A percentile compares a stretch with the other conserved stretches of the same genome.
Conservation (phyloP, 2,113 vertebrate species). For the Chaetops frenatus region DNA sequence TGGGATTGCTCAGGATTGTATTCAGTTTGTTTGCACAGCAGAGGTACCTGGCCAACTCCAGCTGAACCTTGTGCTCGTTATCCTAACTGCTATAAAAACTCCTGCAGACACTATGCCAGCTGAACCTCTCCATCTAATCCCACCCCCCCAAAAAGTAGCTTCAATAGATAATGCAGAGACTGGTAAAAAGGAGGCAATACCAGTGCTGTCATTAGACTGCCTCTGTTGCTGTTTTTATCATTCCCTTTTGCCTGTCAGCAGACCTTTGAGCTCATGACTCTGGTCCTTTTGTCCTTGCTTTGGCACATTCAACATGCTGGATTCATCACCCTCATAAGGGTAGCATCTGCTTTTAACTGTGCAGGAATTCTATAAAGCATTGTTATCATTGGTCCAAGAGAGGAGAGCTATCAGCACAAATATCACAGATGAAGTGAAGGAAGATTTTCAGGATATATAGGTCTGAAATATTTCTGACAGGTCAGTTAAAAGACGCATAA, state of each 20-base stretch:
- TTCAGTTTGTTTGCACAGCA: not conserved
- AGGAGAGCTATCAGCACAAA: not conserved
- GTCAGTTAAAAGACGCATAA: slow-evolving; percentile 33
- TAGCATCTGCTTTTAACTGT: slow-evolving; percentile 1
- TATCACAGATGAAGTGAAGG: slow-evolving; percentile 1
- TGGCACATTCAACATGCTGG: not conserved
- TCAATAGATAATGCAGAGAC: not conserved
- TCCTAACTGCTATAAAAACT: not conserved
- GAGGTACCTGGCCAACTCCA: not conserved
- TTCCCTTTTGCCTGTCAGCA: not conserved
- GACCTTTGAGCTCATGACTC: not conserved
- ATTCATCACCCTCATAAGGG: not conserved
- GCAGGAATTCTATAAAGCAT: not conserved
- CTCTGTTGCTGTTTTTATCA: not conserved
- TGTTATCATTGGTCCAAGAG: not conserved
- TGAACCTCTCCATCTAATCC: not conserved
- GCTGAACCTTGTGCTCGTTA: not conserved
- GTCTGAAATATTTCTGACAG: slow-evolving; percentile 21
- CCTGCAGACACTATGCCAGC: not conserved
- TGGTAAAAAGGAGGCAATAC: not conserved
- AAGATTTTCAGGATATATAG: slow-evolving; percentile 35
- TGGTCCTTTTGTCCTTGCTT: slow-evolving; percentile 15
- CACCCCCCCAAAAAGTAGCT: accelerated
- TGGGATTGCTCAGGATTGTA: not conserved
- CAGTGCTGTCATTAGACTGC: not conserved